Percentiles rank a stretch among this genome's conserved stretches.
These are phyloP conservation scores for Apamea monoglypha DNA, from an alignment of 2,888 invertebrate species.

Conservation along the genomic window DNA sequence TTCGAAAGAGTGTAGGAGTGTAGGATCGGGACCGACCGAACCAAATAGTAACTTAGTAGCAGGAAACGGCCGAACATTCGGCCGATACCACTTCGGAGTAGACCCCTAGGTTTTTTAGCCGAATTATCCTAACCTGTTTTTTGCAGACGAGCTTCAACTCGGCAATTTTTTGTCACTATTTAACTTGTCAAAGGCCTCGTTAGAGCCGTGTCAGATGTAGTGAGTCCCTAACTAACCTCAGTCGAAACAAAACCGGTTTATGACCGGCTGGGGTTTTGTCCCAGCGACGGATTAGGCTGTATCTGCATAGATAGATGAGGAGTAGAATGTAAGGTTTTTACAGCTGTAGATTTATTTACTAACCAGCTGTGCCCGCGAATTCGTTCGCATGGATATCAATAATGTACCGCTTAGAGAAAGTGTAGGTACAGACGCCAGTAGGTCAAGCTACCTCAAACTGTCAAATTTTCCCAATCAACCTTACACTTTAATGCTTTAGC, in stretches of 20 bases:
- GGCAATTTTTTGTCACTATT: constrained; percentile 20
- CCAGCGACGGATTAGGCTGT: neutral
- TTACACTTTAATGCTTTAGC: too few species aligned
- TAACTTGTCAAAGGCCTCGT: constrained; percentile 36
- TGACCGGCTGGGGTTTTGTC: neutral
- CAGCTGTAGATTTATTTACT: neutral
- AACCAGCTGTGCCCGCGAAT: too few species aligned
- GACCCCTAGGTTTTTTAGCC: neutral
- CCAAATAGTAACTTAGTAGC: too few species aligned
- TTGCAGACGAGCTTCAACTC: neutral
- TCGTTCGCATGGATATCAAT: too few species aligned
- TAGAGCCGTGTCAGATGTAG: constrained; percentile 31
- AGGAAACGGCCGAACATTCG: too few species aligned
- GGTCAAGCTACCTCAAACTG: too few species aligned
- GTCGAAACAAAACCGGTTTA: constrained; percentile 19
- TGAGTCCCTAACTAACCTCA: constrained; percentile 26
- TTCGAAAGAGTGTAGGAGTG: too few species aligned
- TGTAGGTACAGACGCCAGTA: too few species aligned
- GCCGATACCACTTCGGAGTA: too few species aligned
- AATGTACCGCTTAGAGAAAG: too few species aligned
- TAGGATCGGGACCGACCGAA: too few species aligned
- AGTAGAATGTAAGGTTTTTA: neutral
- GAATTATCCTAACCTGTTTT: neutral
- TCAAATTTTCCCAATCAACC: too few species aligned
- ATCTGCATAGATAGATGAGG: neutral